A percentile compares a stretch with the other conserved stretches of the same genome.
Conservation (phyloP, 2,797 vertebrate genomes). For the Sebastes taczanowskii region DNA sequence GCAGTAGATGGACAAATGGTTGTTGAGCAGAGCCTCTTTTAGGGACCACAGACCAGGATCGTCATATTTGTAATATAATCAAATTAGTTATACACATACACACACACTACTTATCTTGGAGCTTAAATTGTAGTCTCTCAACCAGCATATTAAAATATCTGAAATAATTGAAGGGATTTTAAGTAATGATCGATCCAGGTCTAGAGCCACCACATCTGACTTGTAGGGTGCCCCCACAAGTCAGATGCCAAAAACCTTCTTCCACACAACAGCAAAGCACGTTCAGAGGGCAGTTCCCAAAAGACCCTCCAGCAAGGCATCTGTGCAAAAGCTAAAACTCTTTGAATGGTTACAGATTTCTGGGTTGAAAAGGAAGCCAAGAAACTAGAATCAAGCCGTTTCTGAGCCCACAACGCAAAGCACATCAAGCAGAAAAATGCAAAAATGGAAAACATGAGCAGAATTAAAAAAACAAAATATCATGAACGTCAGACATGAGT, state of each 20-base stretch:
- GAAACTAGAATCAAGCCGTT: neutral
- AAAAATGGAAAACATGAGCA: neutral
- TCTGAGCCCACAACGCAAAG: slow-evolving; percentile 10
- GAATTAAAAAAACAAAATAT: neutral
- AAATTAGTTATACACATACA: neutral
- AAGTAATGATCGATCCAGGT: slow-evolving; percentile 35
- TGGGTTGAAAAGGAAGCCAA: neutral
- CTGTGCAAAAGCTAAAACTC: neutral
- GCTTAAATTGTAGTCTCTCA: neutral
- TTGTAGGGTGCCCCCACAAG: neutral
- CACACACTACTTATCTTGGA: neutral
- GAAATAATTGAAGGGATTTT: neutral
- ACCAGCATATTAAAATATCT: neutral
- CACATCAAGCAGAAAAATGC: neutral
- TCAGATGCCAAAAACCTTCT: slow-evolving; percentile 11
- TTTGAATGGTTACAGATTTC: neutral
- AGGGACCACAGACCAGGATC: slow-evolving; percentile 27
- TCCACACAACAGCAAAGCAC: slow-evolving; percentile 19
- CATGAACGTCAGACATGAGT: neutral
- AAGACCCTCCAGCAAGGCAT: slow-evolving; percentile 14
- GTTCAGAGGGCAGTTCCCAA: slow-evolving; percentile 11
- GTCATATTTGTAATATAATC: slow-evolving; percentile 29
- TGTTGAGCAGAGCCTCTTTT: slow-evolving; percentile 8
- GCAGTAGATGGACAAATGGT: slow-evolving; percentile 23
- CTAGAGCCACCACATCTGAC: slow-evolving; percentile 12